phyloP scores from a whole-genome alignment of 1,140 invertebrate genomes.

The Lordiphosa stackelbergi region DNA sequence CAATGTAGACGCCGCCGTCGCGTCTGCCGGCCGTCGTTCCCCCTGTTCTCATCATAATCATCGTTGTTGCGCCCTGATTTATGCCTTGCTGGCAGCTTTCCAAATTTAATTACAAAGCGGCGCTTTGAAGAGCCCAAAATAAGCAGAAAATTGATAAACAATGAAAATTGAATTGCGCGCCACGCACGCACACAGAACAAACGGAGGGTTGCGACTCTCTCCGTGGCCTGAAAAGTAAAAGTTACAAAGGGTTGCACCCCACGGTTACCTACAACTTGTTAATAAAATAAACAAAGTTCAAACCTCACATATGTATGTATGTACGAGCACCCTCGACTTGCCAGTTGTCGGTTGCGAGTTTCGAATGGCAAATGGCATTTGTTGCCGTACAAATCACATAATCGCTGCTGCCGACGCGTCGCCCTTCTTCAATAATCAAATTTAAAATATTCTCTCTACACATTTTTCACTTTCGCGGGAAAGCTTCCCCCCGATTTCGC shows the following conservation, averaged over 20 bases:
- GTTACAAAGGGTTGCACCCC: slow-evolving; percentile 43
- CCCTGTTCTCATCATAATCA: slow-evolving; percentile 44
- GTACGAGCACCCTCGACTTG: slow-evolving; percentile 18
- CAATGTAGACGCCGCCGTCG: slow-evolving; percentile 25
- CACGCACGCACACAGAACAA: slow-evolving; percentile 27
- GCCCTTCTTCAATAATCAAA: slow-evolving; percentile 65
- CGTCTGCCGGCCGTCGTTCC: slow-evolving; percentile 23
- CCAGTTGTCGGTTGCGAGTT: slow-evolving; percentile 8
- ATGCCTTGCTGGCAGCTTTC: slow-evolving; percentile 60
- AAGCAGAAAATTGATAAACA: slow-evolving; percentile 76
- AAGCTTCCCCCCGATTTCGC: neutral
- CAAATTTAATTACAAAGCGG: slow-evolving; percentile 72
- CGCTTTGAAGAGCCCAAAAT: slow-evolving; percentile 70
- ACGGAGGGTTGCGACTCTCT: slow-evolving; percentile 44
- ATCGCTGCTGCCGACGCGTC: slow-evolving; percentile 39
- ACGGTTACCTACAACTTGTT: slow-evolving; percentile 54
- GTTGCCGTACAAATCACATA: slow-evolving; percentile 62
- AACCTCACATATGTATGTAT: slow-evolving; percentile 29
- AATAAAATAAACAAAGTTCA: slow-evolving; percentile 71
- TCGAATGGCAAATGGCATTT: slow-evolving; percentile 51
- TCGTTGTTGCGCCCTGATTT: slow-evolving; percentile 55
- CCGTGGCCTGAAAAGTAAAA: slow-evolving; percentile 22
- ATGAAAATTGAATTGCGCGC: slow-evolving; percentile 69
- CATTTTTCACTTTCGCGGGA: slow-evolving; percentile 29
- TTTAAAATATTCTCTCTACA: slow-evolving; percentile 61